phyloP scores from a whole-genome alignment of 2,113 vertebrate species.

The Caranx ignobilis region DNA sequence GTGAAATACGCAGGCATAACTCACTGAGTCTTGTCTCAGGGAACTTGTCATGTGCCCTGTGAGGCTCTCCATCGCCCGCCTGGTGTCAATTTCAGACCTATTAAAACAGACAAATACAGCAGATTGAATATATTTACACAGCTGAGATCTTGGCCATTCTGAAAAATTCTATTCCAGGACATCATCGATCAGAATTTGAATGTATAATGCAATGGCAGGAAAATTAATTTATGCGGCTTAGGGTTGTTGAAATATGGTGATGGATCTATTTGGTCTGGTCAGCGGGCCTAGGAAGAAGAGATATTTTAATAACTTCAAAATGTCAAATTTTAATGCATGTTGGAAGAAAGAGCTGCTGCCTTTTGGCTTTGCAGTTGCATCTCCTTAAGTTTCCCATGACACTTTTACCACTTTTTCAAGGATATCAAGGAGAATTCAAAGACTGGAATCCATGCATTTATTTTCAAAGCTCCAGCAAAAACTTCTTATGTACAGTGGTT shows the following conservation, averaged over 20 bases:
- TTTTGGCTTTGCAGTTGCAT: conserved; percentile 30
- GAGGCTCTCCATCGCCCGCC: conserved; percentile 87
- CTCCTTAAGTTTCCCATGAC: conserved; percentile 1
- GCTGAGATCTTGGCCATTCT: not conserved
- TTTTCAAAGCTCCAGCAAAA: conserved; percentile 31
- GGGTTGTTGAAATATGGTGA: conserved; percentile 46
- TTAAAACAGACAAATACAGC: conserved; percentile 47
- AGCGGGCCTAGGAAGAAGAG: conserved; percentile 13
- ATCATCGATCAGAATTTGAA: conserved; percentile 48
- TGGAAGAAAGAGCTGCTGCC: not conserved
- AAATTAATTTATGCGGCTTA: conserved; percentile 38
- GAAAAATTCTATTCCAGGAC: conserved; percentile 29
- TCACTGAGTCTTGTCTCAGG: conserved; percentile 88
- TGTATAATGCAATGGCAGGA: conserved; percentile 29
- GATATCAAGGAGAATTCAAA: conserved; percentile 33
- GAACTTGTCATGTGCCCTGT: conserved; percentile 83
- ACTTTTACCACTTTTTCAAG: conserved; percentile 27
- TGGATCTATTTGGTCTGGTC: conserved; percentile 47
- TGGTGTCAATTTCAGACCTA: conserved; percentile 92
- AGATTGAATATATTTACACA: conserved; percentile 25
- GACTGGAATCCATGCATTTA: not conserved
- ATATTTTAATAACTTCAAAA: conserved; percentile 67
- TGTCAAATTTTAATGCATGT: conserved; percentile 61
- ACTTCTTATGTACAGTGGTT: not conserved
- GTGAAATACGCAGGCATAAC: conserved; percentile 67